Percentiles rank a stretch among this genome's conserved stretches.
These are phyloP conservation scores for Sander vitreus DNA, from an alignment of 2,113 vertebrate species.

Conservation along the genomic window DNA sequence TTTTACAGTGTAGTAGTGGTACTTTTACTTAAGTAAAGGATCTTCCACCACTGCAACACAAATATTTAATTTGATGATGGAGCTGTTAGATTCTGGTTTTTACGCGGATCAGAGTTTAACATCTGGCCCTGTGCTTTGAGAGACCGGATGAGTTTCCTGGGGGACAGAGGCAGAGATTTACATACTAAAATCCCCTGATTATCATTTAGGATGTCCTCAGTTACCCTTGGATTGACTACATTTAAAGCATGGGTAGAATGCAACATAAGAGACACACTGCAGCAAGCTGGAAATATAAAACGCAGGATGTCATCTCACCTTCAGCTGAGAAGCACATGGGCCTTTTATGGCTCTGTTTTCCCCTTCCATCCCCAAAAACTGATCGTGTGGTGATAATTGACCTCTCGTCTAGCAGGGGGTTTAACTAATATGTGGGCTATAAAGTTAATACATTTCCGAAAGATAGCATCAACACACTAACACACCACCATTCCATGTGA, in stretches of 20 bases:
- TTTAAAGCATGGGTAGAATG: slow-evolving; percentile 1
- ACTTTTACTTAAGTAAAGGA: no score
- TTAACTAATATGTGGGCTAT: slow-evolving; percentile 34
- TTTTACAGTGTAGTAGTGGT: no score
- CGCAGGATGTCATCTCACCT: slow-evolving; percentile 37
- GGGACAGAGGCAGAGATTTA: slow-evolving; percentile 58
- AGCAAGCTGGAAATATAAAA: slow-evolving; percentile 6
- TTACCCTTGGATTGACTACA: slow-evolving; percentile 31
- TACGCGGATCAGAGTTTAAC: slow-evolving; percentile 25
- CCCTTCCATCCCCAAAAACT: slow-evolving; percentile 10
- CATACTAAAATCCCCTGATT: slow-evolving; percentile 44
- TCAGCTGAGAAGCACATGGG: slow-evolving; percentile 28
- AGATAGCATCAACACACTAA: slow-evolving; percentile 31
- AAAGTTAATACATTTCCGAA: slow-evolving; percentile 21
- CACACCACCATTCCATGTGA: not conserved
- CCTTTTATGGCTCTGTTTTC: slow-evolving; percentile 66
- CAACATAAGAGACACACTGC: not conserved
- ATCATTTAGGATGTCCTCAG: slow-evolving; percentile 51
- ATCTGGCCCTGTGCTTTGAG: slow-evolving; percentile 55
- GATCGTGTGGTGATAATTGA: slow-evolving; percentile 54
- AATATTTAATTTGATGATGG: not conserved
- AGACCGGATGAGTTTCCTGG: slow-evolving; percentile 52
- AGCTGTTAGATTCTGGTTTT: slow-evolving; percentile 8
- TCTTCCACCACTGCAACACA: not conserved
- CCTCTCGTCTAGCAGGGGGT: slow-evolving; percentile 56